Percentiles rank a stretch among this genome's conserved stretches.
Conservation (phyloP, 2,888 invertebrate genomes). For the Stegana nigrithorax region DNA sequence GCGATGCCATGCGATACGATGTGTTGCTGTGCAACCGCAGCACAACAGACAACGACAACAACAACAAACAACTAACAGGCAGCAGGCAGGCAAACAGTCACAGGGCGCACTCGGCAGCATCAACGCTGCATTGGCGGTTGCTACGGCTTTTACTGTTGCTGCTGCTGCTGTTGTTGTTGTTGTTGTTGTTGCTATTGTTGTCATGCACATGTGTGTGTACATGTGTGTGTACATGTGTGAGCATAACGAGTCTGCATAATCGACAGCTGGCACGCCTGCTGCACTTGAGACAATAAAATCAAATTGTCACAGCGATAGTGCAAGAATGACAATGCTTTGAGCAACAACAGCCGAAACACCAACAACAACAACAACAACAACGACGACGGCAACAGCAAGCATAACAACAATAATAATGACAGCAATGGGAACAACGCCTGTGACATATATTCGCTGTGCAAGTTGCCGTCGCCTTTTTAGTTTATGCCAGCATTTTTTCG, state of each 20-base stretch:
- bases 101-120: background rate
- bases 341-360: background rate
- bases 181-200: background rate
- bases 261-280: background rate
- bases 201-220: too few relatives aligned
- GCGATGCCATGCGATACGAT: too few relatives aligned
- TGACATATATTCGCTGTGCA: background rate
- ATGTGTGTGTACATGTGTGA: background rate
- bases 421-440: too few relatives aligned
- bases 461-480: background rate
- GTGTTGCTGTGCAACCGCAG: background rate
- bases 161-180: background rate
- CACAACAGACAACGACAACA: background rate
- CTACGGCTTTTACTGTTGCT: background rate
- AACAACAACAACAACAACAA: background rate
- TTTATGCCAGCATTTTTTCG: background rate
- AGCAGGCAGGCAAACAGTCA: background rate
- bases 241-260: slow-evolving; percentile 2
- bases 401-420: background rate
- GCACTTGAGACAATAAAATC: slow-evolving; percentile 18
- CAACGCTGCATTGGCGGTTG: background rate
- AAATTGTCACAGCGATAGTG: slow-evolving; percentile 15
- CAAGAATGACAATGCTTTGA: background rate
- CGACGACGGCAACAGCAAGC: background rate
- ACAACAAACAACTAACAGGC: background rate